These are phyloP conservation scores for Pachyrhynchus sulphureomaculatus DNA, from an alignment of 1,140 invertebrate species.

Conservation along the genomic window DNA sequence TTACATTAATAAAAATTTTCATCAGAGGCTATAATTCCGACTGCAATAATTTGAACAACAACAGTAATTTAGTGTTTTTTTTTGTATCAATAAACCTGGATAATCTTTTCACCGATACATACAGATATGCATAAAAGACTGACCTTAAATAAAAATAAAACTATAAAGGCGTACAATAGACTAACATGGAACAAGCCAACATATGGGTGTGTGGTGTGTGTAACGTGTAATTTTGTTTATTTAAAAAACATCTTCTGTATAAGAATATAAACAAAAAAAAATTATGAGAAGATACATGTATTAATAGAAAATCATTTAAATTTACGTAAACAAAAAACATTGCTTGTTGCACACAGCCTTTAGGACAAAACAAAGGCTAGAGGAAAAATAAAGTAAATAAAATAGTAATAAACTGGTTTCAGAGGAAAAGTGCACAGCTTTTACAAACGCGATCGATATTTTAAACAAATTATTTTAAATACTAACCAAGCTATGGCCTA, in stretches of 20 bases:
- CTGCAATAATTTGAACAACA: too few species aligned
- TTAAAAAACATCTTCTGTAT: too few species aligned
- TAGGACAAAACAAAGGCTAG: constrained; percentile 25
- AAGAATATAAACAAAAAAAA: too few species aligned
- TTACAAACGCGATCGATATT: too few species aligned
- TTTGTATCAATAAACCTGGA: too few species aligned
- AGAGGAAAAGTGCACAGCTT: not conserved
- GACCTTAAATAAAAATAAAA: constrained; percentile 6
- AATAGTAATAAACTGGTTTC: not conserved
- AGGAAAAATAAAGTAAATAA: constrained; percentile 9
- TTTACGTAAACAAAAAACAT: constrained; percentile 12
- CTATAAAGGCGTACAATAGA: not conserved
- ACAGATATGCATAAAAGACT: not conserved
- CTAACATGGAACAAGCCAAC: constrained; percentile 16
- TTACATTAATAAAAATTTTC: too few species aligned
- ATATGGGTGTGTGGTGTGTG: constrained; percentile 24
- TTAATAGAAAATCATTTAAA: not conserved
- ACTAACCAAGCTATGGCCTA: too few species aligned
- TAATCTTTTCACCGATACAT: not conserved
- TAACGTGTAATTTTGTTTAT: constrained; percentile 7
- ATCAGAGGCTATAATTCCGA: too few species aligned
- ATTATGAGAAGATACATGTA: too few species aligned
- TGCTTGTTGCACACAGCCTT: constrained; percentile 20
- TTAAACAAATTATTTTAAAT: too few species aligned
- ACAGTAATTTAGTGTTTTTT: too few species aligned